Percentiles rank a stretch among this genome's conserved stretches.
Evolutionary conservation across 2,888 invertebrate species (phyloP).

Genomic region (Himalopsyche kuldschensis): DNA sequence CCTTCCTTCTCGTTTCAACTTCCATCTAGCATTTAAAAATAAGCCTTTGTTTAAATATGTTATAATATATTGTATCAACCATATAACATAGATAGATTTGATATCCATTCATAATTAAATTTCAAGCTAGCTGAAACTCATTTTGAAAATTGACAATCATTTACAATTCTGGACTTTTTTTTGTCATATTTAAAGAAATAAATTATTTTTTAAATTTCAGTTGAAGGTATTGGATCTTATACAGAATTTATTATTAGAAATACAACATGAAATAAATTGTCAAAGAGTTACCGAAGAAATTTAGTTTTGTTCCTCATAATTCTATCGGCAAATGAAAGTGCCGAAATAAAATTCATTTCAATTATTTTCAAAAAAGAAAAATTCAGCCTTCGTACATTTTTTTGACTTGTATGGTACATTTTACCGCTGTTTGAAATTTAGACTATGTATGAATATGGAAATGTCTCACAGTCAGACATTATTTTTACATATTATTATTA

Average conservation of each 20-base stretch:
- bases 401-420: neutral
- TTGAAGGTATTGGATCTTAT: neutral
- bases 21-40: no score
- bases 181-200: no score
- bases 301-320: neutral
- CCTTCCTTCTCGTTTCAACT: no score
- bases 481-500: neutral
- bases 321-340: neutral
- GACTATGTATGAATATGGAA: neutral
- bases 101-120: no score
- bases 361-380: neutral
- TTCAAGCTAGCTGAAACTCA: no score
- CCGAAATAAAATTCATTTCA: neutral
- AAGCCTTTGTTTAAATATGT: no score
- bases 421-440: neutral
- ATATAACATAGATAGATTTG: no score
- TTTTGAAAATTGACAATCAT: no score
- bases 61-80: no score
- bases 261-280: neutral
- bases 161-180: no score
- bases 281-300: neutral
- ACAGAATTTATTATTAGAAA: neutral
- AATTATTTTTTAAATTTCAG: no score
- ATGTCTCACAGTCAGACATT: neutral
- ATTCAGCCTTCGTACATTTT: neutral